Conservation (phyloP, 64 coral and sea anemone species). For the Dendronephthya gigantea region DNA sequence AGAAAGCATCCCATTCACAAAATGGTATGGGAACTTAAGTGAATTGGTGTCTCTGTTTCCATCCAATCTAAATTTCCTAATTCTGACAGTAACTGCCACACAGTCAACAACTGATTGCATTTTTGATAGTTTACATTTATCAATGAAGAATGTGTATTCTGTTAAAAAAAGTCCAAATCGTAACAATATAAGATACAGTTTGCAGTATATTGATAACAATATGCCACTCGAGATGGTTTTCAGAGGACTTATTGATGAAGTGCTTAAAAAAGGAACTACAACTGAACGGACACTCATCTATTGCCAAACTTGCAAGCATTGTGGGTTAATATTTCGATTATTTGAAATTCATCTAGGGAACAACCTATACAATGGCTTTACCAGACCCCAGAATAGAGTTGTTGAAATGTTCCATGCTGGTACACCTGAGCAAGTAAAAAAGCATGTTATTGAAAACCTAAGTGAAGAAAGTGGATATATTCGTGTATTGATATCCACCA, state of each 20-base stretch:
- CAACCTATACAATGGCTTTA: neutral
- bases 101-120: neutral
- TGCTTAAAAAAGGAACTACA: neutral
- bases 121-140: neutral
- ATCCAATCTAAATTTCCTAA: neutral
- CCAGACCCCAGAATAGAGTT: neutral
- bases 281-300: neutral
- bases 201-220: neutral
- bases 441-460: neutral
- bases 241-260: neutral
- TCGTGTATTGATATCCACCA: neutral
- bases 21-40: neutral
- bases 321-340: neutral
- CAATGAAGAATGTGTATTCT: neutral
- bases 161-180: neutral
- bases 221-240: constrained; percentile 3
- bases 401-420: neutral
- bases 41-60: constrained; percentile 4
- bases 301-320: neutral
- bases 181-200: neutral
- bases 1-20: neutral
- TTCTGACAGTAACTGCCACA: neutral
- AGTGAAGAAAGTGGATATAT: neutral
- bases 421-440: neutral
- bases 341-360: neutral